phyloP scores from a whole-genome alignment of 2,888 invertebrate genomes.

The Heliconius sara region DNA sequence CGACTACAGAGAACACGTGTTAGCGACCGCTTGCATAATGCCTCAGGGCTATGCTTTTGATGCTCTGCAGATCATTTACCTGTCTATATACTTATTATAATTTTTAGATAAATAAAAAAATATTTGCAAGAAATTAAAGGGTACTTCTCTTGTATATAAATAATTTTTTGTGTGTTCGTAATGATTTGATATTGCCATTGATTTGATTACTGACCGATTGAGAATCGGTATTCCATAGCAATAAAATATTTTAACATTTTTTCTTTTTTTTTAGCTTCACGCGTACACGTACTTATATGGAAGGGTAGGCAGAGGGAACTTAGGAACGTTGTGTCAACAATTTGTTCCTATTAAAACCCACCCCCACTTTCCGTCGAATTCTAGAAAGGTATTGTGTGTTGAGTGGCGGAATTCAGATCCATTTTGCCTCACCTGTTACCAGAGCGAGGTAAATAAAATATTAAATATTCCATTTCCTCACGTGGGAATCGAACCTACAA shows the following conservation, averaged over 20 bases:
- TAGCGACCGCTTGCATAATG: conserved; percentile 75
- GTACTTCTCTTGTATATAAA: too few species aligned
- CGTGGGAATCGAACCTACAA: neutral
- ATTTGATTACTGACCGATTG: too few species aligned
- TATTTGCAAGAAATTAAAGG: too few species aligned
- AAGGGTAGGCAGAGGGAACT: neutral
- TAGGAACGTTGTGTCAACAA: neutral
- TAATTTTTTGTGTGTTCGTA: too few species aligned
- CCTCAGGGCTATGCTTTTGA: conserved; percentile 65
- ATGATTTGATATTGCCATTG: too few species aligned
- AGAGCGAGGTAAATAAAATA: too few species aligned
- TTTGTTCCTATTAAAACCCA: neutral
- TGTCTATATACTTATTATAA: neutral
- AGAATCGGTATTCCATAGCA: too few species aligned
- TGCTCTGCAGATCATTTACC: conserved; percentile 13
- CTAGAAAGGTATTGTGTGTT: neutral
- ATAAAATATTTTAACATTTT: neutral
- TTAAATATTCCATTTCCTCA: too few species aligned
- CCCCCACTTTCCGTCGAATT: neutral
- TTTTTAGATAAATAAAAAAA: too few species aligned
- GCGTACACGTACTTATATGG: neutral
- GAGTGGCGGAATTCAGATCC: too few species aligned
- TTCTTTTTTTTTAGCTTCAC: neutral
- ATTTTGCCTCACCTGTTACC: too few species aligned
- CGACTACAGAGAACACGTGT: conserved; percentile 79